Base-by-base conservation (phyloP, 2,888 invertebrate genomes). In the Galerucella pusilla region DNA sequence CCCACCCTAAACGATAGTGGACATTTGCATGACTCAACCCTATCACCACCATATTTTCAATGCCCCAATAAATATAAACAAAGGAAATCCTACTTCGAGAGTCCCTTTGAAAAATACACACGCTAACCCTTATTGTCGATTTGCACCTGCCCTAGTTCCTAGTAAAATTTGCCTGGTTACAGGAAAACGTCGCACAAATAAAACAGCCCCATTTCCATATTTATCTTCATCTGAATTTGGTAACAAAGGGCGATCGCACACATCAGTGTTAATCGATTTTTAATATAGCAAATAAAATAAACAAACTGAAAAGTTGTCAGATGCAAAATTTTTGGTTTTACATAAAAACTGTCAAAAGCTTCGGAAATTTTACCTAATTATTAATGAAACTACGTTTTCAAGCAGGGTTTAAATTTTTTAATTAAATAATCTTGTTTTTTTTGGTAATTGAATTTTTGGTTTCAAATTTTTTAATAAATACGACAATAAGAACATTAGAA, bases 1-100 rank as follows among this genome's bases (percentile, higher is more conserved):
- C 46, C 64, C 6, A 65, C 64, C 64, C 64, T 65, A 65, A 65
- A 20, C 46, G 64, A 16, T 20, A 73, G 73, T 76, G 76, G 70
- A 64, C 73, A 68, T 54, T 76, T 61, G 64, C 49, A 68, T 76
- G 76, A 76, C 68, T 76, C 76, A 75, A 66, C 69, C 63, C 69
- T 69, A 20, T 70, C 52, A 54, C 63, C 54, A 71, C 73, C 70
- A 69, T 73, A 65, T 73, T 73, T 49, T n/a, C 54, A 57, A 73
- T 42, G 64, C 64, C 64, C 64, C 16, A 46, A 65, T 65, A 65
- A 65, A 71, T 52, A 57, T 42, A 63, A 65, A 71, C 66, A 59
- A 71, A 65, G 59, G 54, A 65, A 71, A 71, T 57, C 12, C 45
- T 63, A 64, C 57, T 45, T 25, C 28, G 25, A 65, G 28, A 66